phyloP scores from a whole-genome alignment of 2,797 vertebrate species.

The Chaetophractus vellerosus region DNA sequence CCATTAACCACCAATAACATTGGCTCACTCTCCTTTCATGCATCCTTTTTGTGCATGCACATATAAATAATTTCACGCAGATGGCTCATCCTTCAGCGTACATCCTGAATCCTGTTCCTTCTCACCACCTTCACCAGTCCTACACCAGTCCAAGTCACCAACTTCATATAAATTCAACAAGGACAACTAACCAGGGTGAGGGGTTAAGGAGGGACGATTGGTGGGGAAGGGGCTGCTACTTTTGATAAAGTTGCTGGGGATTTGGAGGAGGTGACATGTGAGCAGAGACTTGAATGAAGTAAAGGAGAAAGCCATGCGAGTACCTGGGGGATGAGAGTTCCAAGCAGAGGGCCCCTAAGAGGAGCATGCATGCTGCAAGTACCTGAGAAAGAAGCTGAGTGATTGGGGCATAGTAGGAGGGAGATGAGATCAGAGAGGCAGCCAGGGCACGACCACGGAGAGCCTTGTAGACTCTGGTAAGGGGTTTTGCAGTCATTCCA shows the following conservation, averaged over 20 bases:
- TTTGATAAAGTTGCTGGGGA: background rate
- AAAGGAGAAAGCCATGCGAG: too few species aligned
- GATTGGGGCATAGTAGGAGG: background rate
- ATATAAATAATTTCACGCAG: background rate
- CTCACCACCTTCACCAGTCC: background rate
- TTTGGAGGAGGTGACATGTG: background rate
- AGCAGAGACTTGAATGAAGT: background rate
- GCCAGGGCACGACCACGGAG: background rate
- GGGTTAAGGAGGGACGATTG: too few species aligned
- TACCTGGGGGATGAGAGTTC: too few species aligned
- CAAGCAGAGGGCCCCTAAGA: background rate
- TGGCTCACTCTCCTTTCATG: background rate
- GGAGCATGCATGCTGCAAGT: background rate
- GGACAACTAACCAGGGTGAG: background rate
- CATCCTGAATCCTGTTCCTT: background rate
- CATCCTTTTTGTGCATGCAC: background rate
- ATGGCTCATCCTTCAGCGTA: background rate
- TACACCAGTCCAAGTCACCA: background rate
- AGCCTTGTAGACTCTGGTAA: too few species aligned
- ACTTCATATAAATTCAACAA: background rate
- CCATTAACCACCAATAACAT: background rate
- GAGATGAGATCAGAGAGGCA: background rate
- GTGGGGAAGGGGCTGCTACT: background rate
- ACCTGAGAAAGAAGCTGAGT: background rate
- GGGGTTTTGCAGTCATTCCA: background rate